A percentile compares a stretch with the other conserved stretches of the same genome.
These are phyloP conservation scores for Drosophila eohydei DNA, from an alignment of 2,888 invertebrate species.

Conservation along the genomic window DNA sequence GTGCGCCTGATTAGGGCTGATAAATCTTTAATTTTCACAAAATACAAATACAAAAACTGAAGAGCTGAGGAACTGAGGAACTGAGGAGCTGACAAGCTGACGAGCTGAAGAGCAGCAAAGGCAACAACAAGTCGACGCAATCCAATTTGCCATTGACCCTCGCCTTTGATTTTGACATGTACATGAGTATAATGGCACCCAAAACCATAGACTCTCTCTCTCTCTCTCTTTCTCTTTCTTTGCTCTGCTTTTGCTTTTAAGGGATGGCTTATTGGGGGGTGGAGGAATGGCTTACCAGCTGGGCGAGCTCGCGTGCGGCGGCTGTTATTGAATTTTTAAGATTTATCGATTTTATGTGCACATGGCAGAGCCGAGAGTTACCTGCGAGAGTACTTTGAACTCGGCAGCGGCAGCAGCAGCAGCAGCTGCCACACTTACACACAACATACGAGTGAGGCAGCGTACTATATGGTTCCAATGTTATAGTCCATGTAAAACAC, in stretches of 20 bases:
- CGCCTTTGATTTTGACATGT: slow-evolving; percentile 51
- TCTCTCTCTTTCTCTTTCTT: too few relatives aligned
- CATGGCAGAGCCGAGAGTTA: slow-evolving; percentile 31
- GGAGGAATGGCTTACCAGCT: slow-evolving; percentile 3
- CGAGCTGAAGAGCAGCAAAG: neutral
- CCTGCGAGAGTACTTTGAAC: slow-evolving; percentile 56
- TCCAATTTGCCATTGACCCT: slow-evolving; percentile 74
- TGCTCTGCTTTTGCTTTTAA: neutral
- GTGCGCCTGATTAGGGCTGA: slow-evolving; percentile 41
- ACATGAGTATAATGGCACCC: slow-evolving; percentile 15
- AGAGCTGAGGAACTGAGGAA: neutral
- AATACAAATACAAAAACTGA: slow-evolving; percentile 15
- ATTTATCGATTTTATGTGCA: slow-evolving; percentile 75
- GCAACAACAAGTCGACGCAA: slow-evolving; percentile 29
- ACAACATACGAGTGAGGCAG: slow-evolving; percentile 20
- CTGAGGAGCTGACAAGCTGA: neutral
- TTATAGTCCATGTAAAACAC: slow-evolving; percentile 78
- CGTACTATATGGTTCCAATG: slow-evolving; percentile 55
- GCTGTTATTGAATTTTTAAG: slow-evolving; percentile 80
- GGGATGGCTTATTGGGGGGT: slow-evolving; percentile 18
- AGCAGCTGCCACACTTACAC: slow-evolving; percentile 58
- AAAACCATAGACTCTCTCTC: neutral
- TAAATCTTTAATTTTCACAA: slow-evolving; percentile 63
- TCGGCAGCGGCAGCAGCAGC: slow-evolving; percentile 27
- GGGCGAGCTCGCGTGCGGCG: slow-evolving; percentile 58